Evolutionary conservation across 2,797 vertebrate species (phyloP).

Genomic region (Sylvilagus floridanus): DNA sequence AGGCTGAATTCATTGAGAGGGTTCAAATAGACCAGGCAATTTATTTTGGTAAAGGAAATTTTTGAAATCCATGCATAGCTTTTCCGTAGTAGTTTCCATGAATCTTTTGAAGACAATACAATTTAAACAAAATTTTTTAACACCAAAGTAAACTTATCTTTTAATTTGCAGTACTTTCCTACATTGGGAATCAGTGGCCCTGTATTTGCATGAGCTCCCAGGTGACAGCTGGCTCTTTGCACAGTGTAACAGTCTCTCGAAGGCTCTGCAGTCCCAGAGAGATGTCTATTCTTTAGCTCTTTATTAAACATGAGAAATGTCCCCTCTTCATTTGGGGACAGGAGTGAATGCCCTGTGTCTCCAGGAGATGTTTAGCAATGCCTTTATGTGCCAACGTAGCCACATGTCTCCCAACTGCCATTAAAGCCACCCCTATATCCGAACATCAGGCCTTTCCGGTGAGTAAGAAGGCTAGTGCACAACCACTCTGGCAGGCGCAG

Average conservation of each 20-base stretch:
- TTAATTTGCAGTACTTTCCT: no score
- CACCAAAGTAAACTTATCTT: no score
- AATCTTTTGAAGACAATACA: no score
- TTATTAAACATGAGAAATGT: constrained; percentile 41
- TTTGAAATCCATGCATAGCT: no score
- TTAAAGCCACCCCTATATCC: constrained; percentile 72
- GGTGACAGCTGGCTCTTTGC: neutral
- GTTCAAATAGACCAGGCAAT: neutral
- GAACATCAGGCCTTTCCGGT: constrained; percentile 70
- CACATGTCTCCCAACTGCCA: constrained; percentile 72
- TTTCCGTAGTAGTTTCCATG: no score
- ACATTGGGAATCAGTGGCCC: neutral
- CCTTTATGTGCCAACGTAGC: constrained; percentile 71
- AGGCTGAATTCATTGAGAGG: neutral
- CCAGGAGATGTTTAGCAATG: constrained; percentile 33
- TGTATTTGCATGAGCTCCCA: neutral
- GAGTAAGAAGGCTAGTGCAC: constrained; percentile 80
- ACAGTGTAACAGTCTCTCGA: neutral
- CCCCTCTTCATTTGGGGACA: neutral
- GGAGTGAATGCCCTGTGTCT: constrained; percentile 44
- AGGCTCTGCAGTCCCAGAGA: neutral
- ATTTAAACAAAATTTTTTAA: no score
- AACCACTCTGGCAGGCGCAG: constrained; percentile 78
- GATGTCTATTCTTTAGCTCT: constrained; percentile 26
- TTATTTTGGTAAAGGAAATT: neutral